Evolutionary conservation across 2,113 vertebrate genomes (phyloP).

Genomic region (Marmota monax): DNA sequence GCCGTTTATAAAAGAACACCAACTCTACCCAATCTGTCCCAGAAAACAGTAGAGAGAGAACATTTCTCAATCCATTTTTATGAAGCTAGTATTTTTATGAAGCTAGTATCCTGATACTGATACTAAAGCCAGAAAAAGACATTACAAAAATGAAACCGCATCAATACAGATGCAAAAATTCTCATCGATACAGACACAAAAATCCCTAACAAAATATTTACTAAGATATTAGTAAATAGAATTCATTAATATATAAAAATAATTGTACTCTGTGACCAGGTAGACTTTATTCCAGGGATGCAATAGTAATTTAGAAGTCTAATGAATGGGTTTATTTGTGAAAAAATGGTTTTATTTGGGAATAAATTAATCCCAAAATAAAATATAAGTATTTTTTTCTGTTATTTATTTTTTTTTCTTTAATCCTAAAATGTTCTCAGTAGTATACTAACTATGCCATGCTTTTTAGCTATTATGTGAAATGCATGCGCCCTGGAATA

Average conservation of each 20-base stretch:
- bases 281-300: not conserved
- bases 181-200: not conserved
- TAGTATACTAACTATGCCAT: not conserved
- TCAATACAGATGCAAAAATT: not conserved
- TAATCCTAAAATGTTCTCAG: not conserved
- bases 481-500: not conserved
- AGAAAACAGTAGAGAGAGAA: not conserved
- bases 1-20: not conserved
- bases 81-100: not conserved
- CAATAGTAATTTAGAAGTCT: not conserved
- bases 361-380: conserved; percentile 6
- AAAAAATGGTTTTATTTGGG: not conserved
- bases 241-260: not conserved
- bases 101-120: not conserved
- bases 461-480: not conserved
- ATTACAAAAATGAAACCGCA: not conserved
- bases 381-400: not conserved
- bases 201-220: conserved; percentile 11
- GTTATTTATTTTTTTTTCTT: conserved; percentile 38
- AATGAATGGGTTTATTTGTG: not conserved
- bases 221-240: not conserved
- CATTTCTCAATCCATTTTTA: not conserved
- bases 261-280: not conserved
- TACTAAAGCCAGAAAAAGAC: not conserved
- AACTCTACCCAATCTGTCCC: not conserved